A percentile compares a stretch with the other conserved stretches of the same genome.
These are phyloP conservation scores for Palythoa caribaeorum DNA, from an alignment of 92 coral and sea anemone genomes.

Conservation along the genomic window DNA sequence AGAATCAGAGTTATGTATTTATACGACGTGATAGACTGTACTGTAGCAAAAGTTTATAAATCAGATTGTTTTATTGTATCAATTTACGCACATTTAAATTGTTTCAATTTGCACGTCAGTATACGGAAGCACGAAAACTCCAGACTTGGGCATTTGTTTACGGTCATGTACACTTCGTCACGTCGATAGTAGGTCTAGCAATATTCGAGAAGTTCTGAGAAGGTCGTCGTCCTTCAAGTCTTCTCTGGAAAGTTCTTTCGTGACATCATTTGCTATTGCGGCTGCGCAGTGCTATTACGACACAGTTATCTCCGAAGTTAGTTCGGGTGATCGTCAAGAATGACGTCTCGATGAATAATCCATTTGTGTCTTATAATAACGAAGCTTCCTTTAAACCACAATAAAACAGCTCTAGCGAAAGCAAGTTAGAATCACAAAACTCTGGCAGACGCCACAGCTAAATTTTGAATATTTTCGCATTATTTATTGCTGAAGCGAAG, in stretches of 20 bases:
- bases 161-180: not conserved
- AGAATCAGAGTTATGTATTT: too few relatives aligned
- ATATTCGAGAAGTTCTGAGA: conserved; percentile 16
- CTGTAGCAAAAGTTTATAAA: too few relatives aligned
- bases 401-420: conserved; percentile 5
- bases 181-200: conserved; percentile 38
- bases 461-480: not conserved
- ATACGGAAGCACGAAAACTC: conserved; percentile 1
- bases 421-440: not conserved
- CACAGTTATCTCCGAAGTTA: not conserved
- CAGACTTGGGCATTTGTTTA: not conserved
- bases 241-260: conserved; percentile 29
- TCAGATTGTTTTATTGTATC: not conserved
- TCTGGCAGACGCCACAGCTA: not conserved
- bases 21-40: too few relatives aligned
- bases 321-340: not conserved
- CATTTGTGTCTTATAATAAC: not conserved
- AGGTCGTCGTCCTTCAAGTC: not conserved
- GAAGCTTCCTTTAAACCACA: not conserved
- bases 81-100: not conserved
- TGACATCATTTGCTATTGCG: conserved; percentile 34
- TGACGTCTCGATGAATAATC: conserved; percentile 15
- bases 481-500: not conserved
- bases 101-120: not conserved
- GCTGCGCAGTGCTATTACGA: conserved; percentile 18